These are phyloP conservation scores for Anoura caudifer DNA, from an alignment of 2,113 vertebrate genomes.

Conservation along the genomic window DNA sequence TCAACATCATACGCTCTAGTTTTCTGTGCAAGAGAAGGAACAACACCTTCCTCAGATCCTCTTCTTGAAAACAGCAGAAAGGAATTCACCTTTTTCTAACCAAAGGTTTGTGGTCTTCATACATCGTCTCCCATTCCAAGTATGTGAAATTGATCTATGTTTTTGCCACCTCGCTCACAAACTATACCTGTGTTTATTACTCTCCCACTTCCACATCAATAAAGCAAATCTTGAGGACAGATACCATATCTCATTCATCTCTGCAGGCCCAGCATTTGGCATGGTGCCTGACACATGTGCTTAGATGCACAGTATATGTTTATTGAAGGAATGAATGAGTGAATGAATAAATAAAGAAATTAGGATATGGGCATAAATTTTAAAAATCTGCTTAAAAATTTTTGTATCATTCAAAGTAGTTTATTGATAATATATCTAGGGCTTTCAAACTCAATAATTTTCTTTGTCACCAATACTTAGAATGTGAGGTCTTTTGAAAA, in stretches of 20 bases:
- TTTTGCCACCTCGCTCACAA: neutral
- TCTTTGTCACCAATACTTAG: neutral
- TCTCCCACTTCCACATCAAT: neutral
- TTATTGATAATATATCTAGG: neutral
- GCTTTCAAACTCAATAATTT: slow-evolving; percentile 6
- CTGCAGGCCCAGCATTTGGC: neutral
- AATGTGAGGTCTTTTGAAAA: neutral
- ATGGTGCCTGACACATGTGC: neutral
- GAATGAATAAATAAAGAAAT: neutral
- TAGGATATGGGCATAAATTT: neutral
- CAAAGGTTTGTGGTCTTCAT: neutral
- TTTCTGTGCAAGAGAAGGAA: slow-evolving; percentile 1
- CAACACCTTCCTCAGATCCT: neutral
- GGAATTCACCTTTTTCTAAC: neutral
- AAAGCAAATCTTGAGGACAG: neutral
- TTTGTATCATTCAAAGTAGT: neutral
- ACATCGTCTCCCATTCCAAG: neutral
- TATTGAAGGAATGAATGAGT: neutral
- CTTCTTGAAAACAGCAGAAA: neutral
- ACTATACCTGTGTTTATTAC: neutral
- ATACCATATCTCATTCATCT: neutral
- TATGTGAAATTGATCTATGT: neutral
- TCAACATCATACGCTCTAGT: neutral
- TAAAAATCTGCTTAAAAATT: neutral
- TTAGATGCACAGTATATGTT: neutral